A percentile compares a stretch with the other conserved stretches of the same genome.
Evolutionary conservation across 1,140 invertebrate genomes (phyloP).

Genomic region (Drosophila biarmipes): DNA sequence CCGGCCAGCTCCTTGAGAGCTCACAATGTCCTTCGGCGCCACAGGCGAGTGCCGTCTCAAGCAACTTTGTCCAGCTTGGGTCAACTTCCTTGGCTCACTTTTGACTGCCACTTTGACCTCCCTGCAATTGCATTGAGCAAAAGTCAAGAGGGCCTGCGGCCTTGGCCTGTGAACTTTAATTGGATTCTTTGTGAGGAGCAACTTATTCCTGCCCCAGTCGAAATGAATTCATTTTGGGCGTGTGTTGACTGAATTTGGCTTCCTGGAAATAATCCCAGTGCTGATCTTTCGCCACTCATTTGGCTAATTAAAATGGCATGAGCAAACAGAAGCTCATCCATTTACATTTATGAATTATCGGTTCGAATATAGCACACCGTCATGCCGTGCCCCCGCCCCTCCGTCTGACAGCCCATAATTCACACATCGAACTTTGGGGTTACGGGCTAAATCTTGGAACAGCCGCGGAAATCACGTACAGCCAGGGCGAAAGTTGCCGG

Average conservation of each 20-base stretch:
- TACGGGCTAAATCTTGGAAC: conserved; percentile 60
- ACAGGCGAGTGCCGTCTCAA: conserved; percentile 39
- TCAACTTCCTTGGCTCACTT: conserved; percentile 49
- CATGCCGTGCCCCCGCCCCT: conserved; percentile 18
- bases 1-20: conserved; percentile 65
- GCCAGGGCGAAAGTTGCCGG: conserved; percentile 65
- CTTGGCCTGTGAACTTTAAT: conserved; percentile 61
- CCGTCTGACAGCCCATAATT: conserved; percentile 63
- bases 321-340: conserved; percentile 56
- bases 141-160: conserved; percentile 32
- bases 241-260: conserved; percentile 30
- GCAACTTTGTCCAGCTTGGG: conserved; percentile 37
- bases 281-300: conserved; percentile 49
- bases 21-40: conserved; percentile 45
- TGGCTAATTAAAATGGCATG: conserved; percentile 74
- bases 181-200: conserved; percentile 56
- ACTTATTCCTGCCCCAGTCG: conserved; percentile 13
- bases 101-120: conserved; percentile 16
- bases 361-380: conserved; percentile 48
- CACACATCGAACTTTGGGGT: conserved; percentile 64
- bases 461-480: conserved; percentile 73
- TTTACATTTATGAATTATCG: conserved; percentile 62
- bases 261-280: conserved; percentile 29
- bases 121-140: conserved; percentile 45
- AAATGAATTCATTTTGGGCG: conserved; percentile 38